phyloP scores from a whole-genome alignment of 2,113 vertebrate genomes.

The Taxidea taxus region DNA sequence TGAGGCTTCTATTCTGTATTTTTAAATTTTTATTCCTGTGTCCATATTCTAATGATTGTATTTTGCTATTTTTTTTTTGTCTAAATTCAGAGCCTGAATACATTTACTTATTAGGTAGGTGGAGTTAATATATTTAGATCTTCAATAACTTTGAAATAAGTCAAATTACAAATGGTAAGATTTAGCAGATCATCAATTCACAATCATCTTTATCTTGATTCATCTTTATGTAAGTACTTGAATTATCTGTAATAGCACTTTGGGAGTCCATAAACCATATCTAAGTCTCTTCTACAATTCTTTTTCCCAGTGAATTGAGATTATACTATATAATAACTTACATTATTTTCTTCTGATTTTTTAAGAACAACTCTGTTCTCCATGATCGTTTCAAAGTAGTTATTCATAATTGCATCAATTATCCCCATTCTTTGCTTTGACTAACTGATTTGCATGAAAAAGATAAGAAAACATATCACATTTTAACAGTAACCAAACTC shows the following conservation, averaged over 20 bases:
- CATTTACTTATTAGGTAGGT: not conserved
- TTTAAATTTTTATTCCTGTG: not conserved
- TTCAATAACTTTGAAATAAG: conserved; percentile 41
- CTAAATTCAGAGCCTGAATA: conserved; percentile 32
- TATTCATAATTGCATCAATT: not conserved
- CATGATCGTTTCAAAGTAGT: conserved; percentile 6
- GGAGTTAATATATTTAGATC: conserved; percentile 25
- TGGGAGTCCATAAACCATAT: not conserved
- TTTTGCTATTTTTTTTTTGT: not conserved
- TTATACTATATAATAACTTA: not conserved
- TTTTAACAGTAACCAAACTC: conserved; percentile 10
- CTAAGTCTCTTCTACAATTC: not conserved
- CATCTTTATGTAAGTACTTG: not conserved
- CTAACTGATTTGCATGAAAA: not conserved
- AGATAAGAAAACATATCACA: not conserved
- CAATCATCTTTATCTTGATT: conserved; percentile 12
- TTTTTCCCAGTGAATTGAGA: conserved; percentile 18
- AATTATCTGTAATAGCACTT: conserved; percentile 1
- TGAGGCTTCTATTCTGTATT: not conserved
- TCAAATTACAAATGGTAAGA: conserved; percentile 18
- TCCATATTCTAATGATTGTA: conserved; percentile 25
- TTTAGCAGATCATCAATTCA: not conserved
- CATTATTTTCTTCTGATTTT: not conserved
- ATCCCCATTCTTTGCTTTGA: not conserved
- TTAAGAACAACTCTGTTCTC: not conserved